Percentiles rank a stretch among this genome's conserved stretches.
Evolutionary conservation across 2,113 vertebrate species (phyloP).

Genomic region (Deroptyus accipitrinus): DNA sequence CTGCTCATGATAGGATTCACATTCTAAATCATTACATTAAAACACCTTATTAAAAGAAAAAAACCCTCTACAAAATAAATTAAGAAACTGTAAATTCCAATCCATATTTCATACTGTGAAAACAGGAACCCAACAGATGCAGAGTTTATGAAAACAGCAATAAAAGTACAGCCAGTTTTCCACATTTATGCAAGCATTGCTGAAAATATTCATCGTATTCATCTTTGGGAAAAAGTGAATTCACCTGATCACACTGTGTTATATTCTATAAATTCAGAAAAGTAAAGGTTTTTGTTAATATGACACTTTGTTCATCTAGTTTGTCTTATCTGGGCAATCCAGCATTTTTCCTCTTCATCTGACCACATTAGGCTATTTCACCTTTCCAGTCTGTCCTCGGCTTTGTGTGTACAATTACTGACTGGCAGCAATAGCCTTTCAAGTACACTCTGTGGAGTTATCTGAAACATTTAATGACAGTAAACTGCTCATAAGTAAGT

Average conservation of each 20-base stretch:
- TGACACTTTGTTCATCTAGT: background rate
- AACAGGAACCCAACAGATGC: conserved; percentile 32
- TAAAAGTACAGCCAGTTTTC: conserved; percentile 51
- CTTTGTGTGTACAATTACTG: background rate
- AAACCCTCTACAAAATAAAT: background rate
- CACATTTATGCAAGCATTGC: conserved; percentile 62
- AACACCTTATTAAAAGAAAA: conserved; percentile 6
- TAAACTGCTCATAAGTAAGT: conserved; percentile 35
- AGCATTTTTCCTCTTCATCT: background rate
- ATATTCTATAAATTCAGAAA: background rate
- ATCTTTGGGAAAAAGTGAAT: conserved; percentile 49
- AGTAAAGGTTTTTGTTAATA: conserved; percentile 4
- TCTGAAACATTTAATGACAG: conserved; percentile 14
- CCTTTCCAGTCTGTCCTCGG: background rate
- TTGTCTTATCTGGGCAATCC: background rate
- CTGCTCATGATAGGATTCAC: background rate
- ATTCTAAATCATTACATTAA: background rate
- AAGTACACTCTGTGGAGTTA: background rate
- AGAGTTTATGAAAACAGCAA: conserved; percentile 63
- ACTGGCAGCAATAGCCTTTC: background rate
- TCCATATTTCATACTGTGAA: conserved; percentile 24
- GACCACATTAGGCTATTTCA: background rate
- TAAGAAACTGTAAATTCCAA: conserved; percentile 25
- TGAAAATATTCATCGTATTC: conserved; percentile 40
- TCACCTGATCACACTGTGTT: background rate